These are phyloP conservation scores for Platanista minor DNA, from an alignment of 2,113 vertebrate genomes.

Conservation along the genomic window DNA sequence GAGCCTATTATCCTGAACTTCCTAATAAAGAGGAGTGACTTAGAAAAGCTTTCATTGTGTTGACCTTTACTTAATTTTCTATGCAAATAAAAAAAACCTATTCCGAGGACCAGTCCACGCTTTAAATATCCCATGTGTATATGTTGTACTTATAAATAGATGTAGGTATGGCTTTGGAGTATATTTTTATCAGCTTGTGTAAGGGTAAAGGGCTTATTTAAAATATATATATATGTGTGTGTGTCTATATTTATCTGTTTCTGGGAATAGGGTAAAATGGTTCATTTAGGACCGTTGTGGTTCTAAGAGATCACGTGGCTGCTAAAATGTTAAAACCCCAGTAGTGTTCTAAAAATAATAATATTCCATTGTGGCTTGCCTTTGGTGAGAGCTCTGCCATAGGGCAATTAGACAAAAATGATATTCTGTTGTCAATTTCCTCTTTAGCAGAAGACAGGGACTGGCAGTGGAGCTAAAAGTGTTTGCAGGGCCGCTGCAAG, in stretches of 20 bases:
- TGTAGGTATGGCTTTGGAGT: conserved; percentile 58
- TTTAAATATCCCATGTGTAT: conserved; percentile 67
- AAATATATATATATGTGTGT: neutral
- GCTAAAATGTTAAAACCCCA: conserved; percentile 18
- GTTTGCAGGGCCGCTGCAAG: neutral
- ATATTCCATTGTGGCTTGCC: conserved; percentile 45
- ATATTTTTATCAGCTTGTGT: conserved; percentile 66
- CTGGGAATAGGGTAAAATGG: conserved; percentile 61
- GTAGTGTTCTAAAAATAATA: conserved; percentile 38
- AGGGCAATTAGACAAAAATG: conserved; percentile 42
- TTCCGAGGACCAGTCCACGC: conserved; percentile 48
- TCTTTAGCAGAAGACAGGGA: conserved; percentile 6
- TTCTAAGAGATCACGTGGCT: conserved; percentile 38
- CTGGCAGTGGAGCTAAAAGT: neutral
- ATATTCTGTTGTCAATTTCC: neutral
- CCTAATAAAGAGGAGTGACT: conserved; percentile 67
- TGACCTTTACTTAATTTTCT: conserved; percentile 71
- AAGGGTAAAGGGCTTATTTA: conserved; percentile 62
- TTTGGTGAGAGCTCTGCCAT: conserved; percentile 4
- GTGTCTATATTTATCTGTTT: conserved; percentile 66
- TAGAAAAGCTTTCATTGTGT: conserved; percentile 51
- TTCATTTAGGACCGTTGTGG: conserved; percentile 71
- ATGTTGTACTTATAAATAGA: conserved; percentile 50
- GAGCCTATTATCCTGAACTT: conserved; percentile 55
- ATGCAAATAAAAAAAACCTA: conserved; percentile 33